Evolutionary conservation across 2,797 vertebrate genomes (phyloP).

Genomic region (Okamejei kenojei): DNA sequence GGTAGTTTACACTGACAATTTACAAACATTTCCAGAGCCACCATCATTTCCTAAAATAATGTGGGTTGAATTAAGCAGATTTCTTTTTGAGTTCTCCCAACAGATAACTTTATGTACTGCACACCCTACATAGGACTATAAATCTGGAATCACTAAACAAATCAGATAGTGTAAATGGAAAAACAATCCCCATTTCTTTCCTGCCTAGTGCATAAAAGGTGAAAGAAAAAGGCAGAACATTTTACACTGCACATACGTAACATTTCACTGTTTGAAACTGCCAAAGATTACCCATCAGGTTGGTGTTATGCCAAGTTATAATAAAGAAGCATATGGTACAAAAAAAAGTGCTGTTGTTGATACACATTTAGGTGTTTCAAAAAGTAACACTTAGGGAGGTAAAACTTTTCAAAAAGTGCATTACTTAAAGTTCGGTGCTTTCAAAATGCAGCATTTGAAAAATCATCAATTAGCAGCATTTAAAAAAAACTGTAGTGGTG

Average conservation of each 20-base stretch:
- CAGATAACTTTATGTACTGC: not conserved
- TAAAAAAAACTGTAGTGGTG: not conserved
- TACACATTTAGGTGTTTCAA: not conserved
- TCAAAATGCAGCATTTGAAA: slow-evolving; percentile 10
- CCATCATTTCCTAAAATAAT: not conserved
- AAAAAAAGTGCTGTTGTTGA: not conserved
- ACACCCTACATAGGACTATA: not conserved
- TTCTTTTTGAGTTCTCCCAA: not conserved
- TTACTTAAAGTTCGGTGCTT: not conserved
- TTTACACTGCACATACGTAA: not conserved
- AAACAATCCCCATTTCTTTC: not conserved
- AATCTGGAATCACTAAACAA: not conserved
- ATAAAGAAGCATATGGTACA: not conserved
- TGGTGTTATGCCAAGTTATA: not conserved
- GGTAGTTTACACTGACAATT: not conserved
- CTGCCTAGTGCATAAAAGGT: not conserved
- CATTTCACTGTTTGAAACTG: not conserved
- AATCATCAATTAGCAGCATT: slow-evolving; percentile 3
- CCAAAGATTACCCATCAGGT: not conserved
- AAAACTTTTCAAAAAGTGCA: not conserved
- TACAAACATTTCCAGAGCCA: not conserved
- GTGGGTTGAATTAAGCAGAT: not conserved
- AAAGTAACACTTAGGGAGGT: not conserved
- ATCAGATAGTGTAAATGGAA: not conserved
- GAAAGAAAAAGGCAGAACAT: not conserved